Evolutionary conservation across 1,140 invertebrate genomes (phyloP), one percentile per base, ranked within the genome.

Genomic region (Aphelenchoides fujianensis): DNA sequence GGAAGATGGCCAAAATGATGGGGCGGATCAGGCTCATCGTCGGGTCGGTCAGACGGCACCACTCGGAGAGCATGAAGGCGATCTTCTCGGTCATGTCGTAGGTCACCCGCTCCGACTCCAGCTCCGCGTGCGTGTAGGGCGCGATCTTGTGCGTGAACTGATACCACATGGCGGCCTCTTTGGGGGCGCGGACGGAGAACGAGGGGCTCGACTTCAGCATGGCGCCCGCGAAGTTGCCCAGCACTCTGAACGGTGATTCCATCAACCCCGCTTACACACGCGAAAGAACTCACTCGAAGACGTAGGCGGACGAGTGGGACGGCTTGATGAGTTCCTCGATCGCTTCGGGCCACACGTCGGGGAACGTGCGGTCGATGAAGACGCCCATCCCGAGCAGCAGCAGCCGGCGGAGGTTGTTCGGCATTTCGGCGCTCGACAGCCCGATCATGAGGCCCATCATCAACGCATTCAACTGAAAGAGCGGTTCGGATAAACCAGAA

Each of bases 231-330:
- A 59, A 59, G 34, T 7, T 59, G 7, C 5, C 55, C 55, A 59
- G 19, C 28, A 5, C 7, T 59, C 55, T 59, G 34, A 59, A 59
- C 7, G 23, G 23, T 48, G 5, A 59, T 5, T 23, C 23, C 7
- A 7, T 7, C 5, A 59, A 59, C 28, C 28, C 27, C 34, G 5
- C 55, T 59, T 59, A 30, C 55, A 32, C 27, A 32, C n/a, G n/a
- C n/a, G n/a, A n/a, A n/a, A n/a, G n/a, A 66, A 64, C 63, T 66
- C 53, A 66, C 63, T 66, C 63, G 30, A 66, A 2, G 7, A 66
- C 63, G 3, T 34, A 66, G n/a, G 16, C 32, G 0, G 63, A 48
- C 9, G 16, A 16, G 23, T 59, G 19, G 34, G 5, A 7, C 7
- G 16, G 63, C 53, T 66, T 66, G 34, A 66, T 19, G 3, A 66